Evolutionary conservation across 2,797 vertebrate genomes (phyloP).

Genomic region (Cryptoblepharus egeriae): DNA sequence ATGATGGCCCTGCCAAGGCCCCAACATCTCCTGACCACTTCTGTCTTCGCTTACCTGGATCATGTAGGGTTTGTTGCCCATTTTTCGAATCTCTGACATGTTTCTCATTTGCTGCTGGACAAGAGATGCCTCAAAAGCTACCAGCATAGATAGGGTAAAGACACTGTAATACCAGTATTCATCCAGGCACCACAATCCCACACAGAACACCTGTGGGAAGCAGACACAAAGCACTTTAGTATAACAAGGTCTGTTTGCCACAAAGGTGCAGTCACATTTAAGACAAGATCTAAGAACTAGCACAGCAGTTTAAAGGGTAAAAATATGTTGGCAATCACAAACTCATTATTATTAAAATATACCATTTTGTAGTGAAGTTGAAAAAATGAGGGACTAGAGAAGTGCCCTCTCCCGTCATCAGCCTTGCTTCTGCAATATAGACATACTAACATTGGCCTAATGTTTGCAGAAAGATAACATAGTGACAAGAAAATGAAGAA

Average conservation of each 20-base stretch:
- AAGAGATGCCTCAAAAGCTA: conserved; percentile 95
- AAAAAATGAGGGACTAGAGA: background rate
- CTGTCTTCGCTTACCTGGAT: conserved; percentile 83
- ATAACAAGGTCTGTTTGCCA: background rate
- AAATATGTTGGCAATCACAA: background rate
- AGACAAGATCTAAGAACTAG: background rate
- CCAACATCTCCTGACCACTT: too few species aligned
- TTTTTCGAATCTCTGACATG: conserved; percentile 94
- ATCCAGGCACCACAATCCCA: conserved; percentile 96
- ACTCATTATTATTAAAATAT: background rate
- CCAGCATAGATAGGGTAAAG: conserved; percentile 97
- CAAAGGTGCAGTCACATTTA: background rate
- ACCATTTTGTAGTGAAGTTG: background rate
- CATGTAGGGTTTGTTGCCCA: conserved; percentile 96
- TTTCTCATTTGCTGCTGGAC: conserved; percentile 98
- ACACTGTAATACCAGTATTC: conserved; percentile 99
- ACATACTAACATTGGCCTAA: background rate
- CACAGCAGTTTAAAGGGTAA: background rate
- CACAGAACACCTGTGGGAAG: conserved; percentile 89
- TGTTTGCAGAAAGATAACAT: too few species aligned
- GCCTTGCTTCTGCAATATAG: background rate
- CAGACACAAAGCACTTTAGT: accelerated
- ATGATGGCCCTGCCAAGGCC: too few species aligned
- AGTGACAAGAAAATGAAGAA: background rate
- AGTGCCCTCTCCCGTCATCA: background rate